These are phyloP conservation scores for Dascyllus trimaculatus DNA, from an alignment of 2,113 vertebrate species.

Conservation along the genomic window DNA sequence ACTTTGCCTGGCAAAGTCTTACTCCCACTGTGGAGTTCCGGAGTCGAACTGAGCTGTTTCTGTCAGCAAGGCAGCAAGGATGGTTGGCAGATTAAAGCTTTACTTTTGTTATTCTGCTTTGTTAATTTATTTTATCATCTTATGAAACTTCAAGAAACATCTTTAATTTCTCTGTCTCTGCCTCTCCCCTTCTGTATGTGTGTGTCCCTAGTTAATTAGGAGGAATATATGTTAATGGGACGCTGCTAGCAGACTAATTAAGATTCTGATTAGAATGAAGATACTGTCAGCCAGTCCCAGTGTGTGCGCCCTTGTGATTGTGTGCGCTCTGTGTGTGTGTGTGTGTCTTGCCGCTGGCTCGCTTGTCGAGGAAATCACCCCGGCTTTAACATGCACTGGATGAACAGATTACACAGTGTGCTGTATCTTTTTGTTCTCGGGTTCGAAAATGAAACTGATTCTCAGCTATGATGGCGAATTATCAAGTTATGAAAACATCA, in stretches of 20 bases:
- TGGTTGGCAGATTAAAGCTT: slow-evolving; percentile 31
- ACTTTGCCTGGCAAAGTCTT: slow-evolving; percentile 9
- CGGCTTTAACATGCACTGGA: slow-evolving; percentile 24
- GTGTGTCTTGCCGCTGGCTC: slow-evolving; percentile 50
- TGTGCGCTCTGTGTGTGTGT: slow-evolving; percentile 10
- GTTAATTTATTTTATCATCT: slow-evolving; percentile 61
- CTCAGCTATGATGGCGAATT: slow-evolving; percentile 25
- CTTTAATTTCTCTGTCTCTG: slow-evolving; percentile 53
- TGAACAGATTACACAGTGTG: slow-evolving; percentile 37
- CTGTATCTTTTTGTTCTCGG: slow-evolving; percentile 24
- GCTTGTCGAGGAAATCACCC: slow-evolving; percentile 60
- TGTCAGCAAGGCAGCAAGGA: slow-evolving; percentile 10
- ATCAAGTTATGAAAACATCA: neutral
- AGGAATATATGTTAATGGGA: slow-evolving; percentile 84
- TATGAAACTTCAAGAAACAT: slow-evolving; percentile 64
- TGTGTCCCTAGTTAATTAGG: slow-evolving; percentile 77
- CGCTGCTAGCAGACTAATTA: slow-evolving; percentile 85
- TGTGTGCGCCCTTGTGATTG: slow-evolving; percentile 41
- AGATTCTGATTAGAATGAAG: slow-evolving; percentile 85
- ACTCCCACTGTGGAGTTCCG: neutral
- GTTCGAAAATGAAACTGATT: slow-evolving; percentile 35
- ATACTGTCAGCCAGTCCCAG: slow-evolving; percentile 73
- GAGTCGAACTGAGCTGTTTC: slow-evolving; percentile 9
- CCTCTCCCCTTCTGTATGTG: slow-evolving; percentile 37
- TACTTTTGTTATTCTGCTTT: slow-evolving; percentile 44